These are phyloP conservation scores for Gambusia affinis DNA, from an alignment of 2,113 vertebrate species.

Conservation along the genomic window DNA sequence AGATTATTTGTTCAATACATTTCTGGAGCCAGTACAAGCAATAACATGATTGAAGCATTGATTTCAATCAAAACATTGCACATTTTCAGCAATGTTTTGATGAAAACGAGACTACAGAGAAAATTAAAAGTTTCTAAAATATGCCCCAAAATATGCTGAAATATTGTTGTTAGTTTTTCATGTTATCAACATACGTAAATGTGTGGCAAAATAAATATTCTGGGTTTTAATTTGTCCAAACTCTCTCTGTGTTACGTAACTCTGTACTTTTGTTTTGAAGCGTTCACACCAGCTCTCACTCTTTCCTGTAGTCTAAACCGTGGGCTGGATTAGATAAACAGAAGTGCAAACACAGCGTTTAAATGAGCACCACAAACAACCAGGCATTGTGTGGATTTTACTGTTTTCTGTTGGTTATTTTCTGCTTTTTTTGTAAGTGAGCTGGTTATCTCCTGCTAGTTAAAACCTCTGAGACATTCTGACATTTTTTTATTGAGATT, in stretches of 20 bases:
- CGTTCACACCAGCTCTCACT: not conserved
- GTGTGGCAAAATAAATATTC: too few species aligned
- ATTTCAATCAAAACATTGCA: too few species aligned
- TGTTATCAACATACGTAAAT: too few species aligned
- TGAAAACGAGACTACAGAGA: too few species aligned
- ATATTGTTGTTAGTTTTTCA: too few species aligned
- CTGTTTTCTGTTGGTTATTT: not conserved
- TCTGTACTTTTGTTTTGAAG: not conserved
- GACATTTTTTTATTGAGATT: conserved; percentile 1
- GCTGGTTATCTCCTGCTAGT: not conserved
- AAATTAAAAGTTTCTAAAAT: too few species aligned
- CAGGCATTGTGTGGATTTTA: not conserved
- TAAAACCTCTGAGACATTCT: not conserved
- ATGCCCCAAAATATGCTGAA: too few species aligned
- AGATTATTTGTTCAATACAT: not conserved
- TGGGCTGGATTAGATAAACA: conserved; percentile 7
- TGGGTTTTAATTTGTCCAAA: too few species aligned
- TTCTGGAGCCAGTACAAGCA: too few species aligned
- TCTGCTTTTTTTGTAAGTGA: not conserved
- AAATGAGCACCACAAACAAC: not conserved
- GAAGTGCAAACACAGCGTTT: not conserved
- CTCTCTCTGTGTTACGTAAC: too few species aligned
- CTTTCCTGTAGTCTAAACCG: not conserved
- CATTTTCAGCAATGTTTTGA: too few species aligned
- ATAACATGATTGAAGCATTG: too few species aligned